These are phyloP conservation scores for Dolichallabes microphthalmus DNA, from an alignment of 2,113 vertebrate species.

Conservation along the genomic window DNA sequence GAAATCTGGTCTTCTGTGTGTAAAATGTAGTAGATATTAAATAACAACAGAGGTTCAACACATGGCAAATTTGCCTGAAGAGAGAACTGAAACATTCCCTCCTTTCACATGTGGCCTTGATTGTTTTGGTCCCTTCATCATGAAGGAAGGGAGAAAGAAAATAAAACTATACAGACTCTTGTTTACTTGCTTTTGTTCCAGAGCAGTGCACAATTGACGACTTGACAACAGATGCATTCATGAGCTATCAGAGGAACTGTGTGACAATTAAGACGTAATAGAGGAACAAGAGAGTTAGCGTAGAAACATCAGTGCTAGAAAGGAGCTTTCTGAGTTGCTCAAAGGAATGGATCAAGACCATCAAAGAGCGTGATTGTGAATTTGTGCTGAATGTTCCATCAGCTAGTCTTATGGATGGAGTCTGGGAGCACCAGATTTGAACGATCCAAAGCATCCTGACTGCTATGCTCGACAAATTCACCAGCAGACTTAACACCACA, in stretches of 20 bases:
- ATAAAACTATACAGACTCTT: neutral
- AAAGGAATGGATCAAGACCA: no score
- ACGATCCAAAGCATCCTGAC: slow-evolving; percentile 33
- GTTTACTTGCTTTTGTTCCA: neutral
- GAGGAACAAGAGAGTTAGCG: no score
- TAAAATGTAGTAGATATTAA: slow-evolving; percentile 33
- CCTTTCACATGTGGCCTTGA: slow-evolving; percentile 23
- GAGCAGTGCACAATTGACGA: no score
- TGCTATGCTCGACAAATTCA: slow-evolving; percentile 22
- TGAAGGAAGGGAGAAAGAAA: no score
- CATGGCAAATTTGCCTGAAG: slow-evolving; percentile 1
- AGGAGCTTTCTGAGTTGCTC: no score
- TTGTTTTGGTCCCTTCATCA: slow-evolving; percentile 3
- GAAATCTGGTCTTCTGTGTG: slow-evolving; percentile 1
- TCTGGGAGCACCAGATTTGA: slow-evolving; percentile 33
- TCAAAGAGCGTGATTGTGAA: no score
- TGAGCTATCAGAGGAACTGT: no score
- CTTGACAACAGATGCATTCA: no score
- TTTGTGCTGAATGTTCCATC: neutral
- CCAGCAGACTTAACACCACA: slow-evolving; percentile 31
- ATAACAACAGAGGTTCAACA: slow-evolving; percentile 11
- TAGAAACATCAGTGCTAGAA: no score
- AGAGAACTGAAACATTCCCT: slow-evolving; percentile 26
- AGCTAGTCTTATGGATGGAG: neutral
- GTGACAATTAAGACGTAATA: no score